Base-by-base conservation (phyloP, 1,140 invertebrate species). In the Microplitis mediator region DNA sequence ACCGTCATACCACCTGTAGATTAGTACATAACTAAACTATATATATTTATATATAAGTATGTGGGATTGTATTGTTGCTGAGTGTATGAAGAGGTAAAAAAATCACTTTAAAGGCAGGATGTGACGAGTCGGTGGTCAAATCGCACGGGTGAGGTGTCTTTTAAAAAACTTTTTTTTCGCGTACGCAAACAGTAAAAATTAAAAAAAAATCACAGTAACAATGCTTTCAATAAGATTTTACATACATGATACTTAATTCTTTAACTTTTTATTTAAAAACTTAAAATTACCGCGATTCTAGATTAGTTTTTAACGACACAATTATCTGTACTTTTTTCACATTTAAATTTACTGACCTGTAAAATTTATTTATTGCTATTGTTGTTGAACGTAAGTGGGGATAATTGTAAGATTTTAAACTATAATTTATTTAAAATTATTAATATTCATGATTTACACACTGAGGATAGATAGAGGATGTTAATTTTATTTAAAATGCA, bases 71-170 rank as follows among this genome's bases (percentile, higher is more conserved):
- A 23, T 23, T 23, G 23, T 23, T 23, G 23, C 23, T 23, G 0
- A 23, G 2, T 23, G 23, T 23, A 23, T 23, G 23, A 23, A 23
- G 23, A 23, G 23, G 23, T 23, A 23, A 23, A 23, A 23, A 23
- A 23, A 23, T 23, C 23, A 36, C 13, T 73, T 63, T 65, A 63
- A 64, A 58, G 60, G 61, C 77, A 75, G 74, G 79, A 80, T 76
- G 75, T 72, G 74, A 75, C 78, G 66, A 76, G 64, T 74, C 74
- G 74, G 54, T 74, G 75, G 75, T 74, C 73, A 74, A 74, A 62
- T 74, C 61, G 73, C 73, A 74, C 67, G 68, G 45, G 60, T 65
- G 35, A 65, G 66, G 36, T 58, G 52, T 72, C 35, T 32, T 34
- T 32, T 31, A 54, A 62, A 50, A 71, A 58, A 50, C 62, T 72